These are phyloP conservation scores for Ochotona princeps DNA, from an alignment of 2,113 vertebrate genomes.

Conservation along the genomic window DNA sequence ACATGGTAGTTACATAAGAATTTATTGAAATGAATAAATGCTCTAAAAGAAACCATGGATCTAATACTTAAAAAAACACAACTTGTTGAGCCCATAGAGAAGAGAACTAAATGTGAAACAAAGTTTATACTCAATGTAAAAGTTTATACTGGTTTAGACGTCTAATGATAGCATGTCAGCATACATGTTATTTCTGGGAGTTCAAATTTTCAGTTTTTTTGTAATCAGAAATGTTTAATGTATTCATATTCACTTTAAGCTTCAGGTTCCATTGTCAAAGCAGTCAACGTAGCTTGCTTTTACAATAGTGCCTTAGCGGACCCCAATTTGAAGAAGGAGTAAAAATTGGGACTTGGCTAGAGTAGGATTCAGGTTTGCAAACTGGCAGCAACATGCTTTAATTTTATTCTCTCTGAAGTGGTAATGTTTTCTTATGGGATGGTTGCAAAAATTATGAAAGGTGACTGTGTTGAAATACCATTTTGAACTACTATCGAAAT, in stretches of 20 bases:
- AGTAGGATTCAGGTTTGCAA: neutral
- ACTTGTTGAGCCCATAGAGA: too few relatives aligned
- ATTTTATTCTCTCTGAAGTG: neutral
- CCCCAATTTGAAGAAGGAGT: neutral
- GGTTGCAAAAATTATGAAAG: neutral
- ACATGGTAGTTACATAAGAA: neutral
- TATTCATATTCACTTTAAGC: neutral
- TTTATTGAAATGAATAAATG: conserved; percentile 15
- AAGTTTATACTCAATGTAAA: neutral
- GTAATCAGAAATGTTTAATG: neutral
- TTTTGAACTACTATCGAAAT: neutral
- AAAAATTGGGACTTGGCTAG: neutral
- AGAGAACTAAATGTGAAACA: neutral
- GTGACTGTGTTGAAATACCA: neutral
- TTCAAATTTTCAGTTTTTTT: neutral
- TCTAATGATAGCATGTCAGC: neutral
- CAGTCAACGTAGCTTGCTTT: too few relatives aligned
- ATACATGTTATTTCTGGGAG: neutral
- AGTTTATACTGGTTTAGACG: neutral
- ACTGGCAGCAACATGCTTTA: neutral
- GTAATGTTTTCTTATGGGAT: neutral
- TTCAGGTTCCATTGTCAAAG: neutral
- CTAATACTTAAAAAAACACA: neutral
- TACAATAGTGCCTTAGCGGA: neutral
- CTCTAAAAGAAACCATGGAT: neutral